Percentiles rank a stretch among this genome's conserved stretches.
Evolutionary conservation across 2,797 vertebrate species (phyloP).

Genomic region (Gila robusta): DNA sequence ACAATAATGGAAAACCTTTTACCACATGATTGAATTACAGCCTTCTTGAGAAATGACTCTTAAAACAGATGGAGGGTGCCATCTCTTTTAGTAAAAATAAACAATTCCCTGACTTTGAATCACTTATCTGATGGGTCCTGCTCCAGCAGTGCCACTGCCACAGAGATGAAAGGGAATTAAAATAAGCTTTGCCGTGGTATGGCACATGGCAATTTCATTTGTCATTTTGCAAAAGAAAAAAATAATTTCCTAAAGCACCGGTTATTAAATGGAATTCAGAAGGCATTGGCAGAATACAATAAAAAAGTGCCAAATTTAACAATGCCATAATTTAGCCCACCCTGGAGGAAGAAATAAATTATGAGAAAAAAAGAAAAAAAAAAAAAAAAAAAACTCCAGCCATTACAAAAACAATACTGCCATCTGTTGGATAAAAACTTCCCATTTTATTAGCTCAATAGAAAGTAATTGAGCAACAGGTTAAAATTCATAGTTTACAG

Average conservation of each 20-base stretch:
- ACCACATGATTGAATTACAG: no score
- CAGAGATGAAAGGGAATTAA: not conserved
- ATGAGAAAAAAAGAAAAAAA: no score
- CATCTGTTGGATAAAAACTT: constrained; percentile 23
- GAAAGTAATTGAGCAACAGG: not conserved
- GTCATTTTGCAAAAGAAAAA: not conserved
- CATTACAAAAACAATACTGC: not conserved
- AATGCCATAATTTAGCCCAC: not conserved
- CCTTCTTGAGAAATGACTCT: not conserved
- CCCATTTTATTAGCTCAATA: constrained; percentile 20
- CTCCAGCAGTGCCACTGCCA: not conserved
- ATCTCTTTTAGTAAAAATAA: not conserved
- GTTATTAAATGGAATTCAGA: not conserved
- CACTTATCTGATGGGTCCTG: no score
- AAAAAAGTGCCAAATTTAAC: not conserved
- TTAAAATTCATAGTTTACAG: constrained; percentile 20
- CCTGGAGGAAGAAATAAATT: not conserved
- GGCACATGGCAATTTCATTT: not conserved
- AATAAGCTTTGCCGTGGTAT: not conserved
- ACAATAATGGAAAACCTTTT: not conserved
- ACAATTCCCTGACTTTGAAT: no score
- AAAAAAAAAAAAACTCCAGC: fast-evolving
- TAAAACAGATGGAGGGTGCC: no score
- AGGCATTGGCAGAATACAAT: not conserved
- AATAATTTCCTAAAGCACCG: no score